Base-by-base conservation (phyloP, 2,113 vertebrate species). In the Tachycineta bicolor region DNA sequence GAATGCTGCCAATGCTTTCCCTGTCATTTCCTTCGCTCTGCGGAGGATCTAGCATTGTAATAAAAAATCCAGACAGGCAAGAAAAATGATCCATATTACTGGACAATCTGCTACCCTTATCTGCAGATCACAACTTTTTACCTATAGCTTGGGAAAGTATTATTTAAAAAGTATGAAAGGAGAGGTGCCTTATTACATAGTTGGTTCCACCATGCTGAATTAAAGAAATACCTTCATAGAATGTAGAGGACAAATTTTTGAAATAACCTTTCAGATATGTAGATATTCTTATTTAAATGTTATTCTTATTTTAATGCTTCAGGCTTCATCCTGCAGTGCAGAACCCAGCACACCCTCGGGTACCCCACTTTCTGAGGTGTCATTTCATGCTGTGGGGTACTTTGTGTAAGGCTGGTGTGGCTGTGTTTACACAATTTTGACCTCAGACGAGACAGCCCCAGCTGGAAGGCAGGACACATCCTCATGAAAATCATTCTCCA, bases 61-160 rank as follows among this genome's bases (percentile, higher is more conserved):
- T 69, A 94, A 85, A 69, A 90, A 74, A 76, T 90, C 41, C 67
- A 86, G 82, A 68, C 37, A 92, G 37, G 46, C 21, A 88, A 80
- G 41, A 92, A 86, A 77, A 90, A 53, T 46, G 2, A 70, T 77
- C 26, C 14, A 4, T 59, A 31, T 65, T 71, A 77, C 43, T 77
- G 59, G 43, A 81, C 19, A 71, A 31, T 33, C n/a, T 87, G 53
- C 41, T 83, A n/a, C 14, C 14, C 29, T 87, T 69, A 62, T 69
- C 22, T 58, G 39, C 46, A 86, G 50, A 85, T 46, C 59, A 76
- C 12, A 63, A 46, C 31, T 58, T 90, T 69, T 68, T 39, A 83
- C 59, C 52, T 63, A 19, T 13, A 62, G 9, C 16, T 41, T 29
- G 43, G 58, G 21, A 83, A 90, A 83, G 55, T 52, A 33, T 28